Conservation (phyloP, 2,113 vertebrate species). For the Mirza zaza region DNA sequence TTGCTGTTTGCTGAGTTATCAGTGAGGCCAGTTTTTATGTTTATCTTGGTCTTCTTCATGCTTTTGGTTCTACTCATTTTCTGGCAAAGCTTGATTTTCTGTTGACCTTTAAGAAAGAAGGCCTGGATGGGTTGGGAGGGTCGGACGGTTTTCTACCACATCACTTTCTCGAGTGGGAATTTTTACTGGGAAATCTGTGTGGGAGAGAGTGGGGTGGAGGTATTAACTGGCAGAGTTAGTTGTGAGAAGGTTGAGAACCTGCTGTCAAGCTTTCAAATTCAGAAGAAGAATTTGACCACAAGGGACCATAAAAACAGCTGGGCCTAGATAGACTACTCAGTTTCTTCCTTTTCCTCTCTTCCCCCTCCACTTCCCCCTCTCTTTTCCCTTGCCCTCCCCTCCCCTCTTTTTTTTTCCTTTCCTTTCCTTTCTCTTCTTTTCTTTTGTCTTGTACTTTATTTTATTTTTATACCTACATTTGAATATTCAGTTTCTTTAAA, state of each 20-base stretch:
- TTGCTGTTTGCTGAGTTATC: not conserved
- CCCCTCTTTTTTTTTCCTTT: too few species aligned
- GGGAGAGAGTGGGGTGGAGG: not conserved
- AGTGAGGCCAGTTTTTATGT: not conserved
- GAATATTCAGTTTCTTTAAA: not conserved
- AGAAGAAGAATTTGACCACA: not conserved
- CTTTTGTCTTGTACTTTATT: too few species aligned
- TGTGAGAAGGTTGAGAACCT: not conserved
- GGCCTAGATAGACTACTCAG: not conserved
- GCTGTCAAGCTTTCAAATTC: not conserved
- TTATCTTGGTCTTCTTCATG: not conserved
- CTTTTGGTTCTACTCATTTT: not conserved
- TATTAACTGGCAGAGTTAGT: not conserved
- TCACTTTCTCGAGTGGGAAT: not conserved
- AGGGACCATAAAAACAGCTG: not conserved
- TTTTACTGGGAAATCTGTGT: not conserved
- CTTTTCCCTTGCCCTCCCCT: too few species aligned
- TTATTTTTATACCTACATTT: too few species aligned
- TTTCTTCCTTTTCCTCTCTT: not conserved
- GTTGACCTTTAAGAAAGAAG: not conserved
- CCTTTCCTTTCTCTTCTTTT: too few species aligned
- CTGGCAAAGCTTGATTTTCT: not conserved
- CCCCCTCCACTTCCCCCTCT: too few species aligned
- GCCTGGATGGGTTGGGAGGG: not conserved
- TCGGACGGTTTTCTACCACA: not conserved